Percentiles rank a stretch among this genome's conserved stretches.
Evolutionary conservation across 2,797 vertebrate species (phyloP).

Genomic region (Onychomys arenicola): DNA sequence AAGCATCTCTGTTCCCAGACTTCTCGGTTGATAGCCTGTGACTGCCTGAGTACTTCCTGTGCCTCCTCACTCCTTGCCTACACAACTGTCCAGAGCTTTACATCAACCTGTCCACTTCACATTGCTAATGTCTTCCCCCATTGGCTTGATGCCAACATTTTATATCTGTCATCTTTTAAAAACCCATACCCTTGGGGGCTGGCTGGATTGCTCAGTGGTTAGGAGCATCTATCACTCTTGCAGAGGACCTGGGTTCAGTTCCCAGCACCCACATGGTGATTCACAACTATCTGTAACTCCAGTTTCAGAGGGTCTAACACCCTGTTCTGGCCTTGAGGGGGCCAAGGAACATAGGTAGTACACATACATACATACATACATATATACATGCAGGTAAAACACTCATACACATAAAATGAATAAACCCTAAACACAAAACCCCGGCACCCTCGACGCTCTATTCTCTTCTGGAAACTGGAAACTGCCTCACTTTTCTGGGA

Average conservation of each 20-base stretch:
- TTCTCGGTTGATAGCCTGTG: background rate
- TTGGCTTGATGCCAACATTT: slow-evolving; percentile 8
- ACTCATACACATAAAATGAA: background rate
- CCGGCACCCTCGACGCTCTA: background rate
- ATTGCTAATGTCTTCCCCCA: background rate
- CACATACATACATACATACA: background rate
- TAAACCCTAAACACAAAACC: background rate
- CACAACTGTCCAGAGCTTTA: background rate
- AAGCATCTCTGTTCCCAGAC: slow-evolving; percentile 6
- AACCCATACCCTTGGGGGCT: background rate
- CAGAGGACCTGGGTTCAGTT: background rate
- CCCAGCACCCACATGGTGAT: background rate
- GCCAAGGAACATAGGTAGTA: background rate
- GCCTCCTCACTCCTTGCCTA: background rate
- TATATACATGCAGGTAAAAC: background rate
- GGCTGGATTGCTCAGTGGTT: background rate
- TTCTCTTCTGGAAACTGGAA: background rate
- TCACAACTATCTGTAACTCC: background rate
- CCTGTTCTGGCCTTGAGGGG: background rate
- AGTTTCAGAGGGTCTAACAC: background rate
- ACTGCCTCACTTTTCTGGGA: background rate
- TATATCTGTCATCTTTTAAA: background rate
- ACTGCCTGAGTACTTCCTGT: background rate
- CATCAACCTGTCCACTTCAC: background rate
- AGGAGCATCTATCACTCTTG: background rate